phyloP scores from a whole-genome alignment of 2,888 invertebrate genomes.

The Octodonta nipae region DNA sequence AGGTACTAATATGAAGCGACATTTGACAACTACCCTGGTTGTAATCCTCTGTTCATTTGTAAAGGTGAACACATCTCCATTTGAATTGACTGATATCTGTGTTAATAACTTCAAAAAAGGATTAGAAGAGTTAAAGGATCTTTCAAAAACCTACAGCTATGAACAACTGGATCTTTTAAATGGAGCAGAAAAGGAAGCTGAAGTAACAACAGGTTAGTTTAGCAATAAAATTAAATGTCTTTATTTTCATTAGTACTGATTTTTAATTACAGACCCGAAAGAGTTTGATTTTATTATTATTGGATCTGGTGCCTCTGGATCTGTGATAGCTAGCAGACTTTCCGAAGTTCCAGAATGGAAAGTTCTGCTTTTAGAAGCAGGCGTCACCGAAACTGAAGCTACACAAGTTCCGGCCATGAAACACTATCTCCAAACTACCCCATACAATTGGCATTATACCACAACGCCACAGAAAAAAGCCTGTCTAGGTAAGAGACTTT shows the following conservation, averaged over 20 bases:
- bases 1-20: no score
- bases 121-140: not conserved
- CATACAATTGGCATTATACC: conserved; percentile 35
- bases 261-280: not conserved
- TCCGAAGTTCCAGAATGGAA: conserved; percentile 35
- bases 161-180: not conserved
- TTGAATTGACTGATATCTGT: not conserved
- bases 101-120: not conserved
- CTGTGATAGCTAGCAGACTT: conserved; percentile 39
- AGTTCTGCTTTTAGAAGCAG: conserved; percentile 27
- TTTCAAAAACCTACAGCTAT: not conserved
- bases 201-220: not conserved
- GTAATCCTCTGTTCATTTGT: no score
- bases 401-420: conserved; percentile 29
- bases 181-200: not conserved
- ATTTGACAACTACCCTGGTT: no score
- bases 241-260: not conserved
- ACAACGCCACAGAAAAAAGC: conserved; percentile 39
- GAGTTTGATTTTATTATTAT: conserved; percentile 37
- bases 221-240: not conserved
- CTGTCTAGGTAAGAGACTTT: conserved; percentile 38
- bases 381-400: conserved; percentile 29
- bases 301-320: conserved; percentile 39
- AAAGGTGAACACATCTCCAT: no score
- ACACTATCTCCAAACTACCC: conserved; percentile 30